phyloP scores from a whole-genome alignment of 23 tunicate genomes.

The Trididemnum miniatum region DNA sequence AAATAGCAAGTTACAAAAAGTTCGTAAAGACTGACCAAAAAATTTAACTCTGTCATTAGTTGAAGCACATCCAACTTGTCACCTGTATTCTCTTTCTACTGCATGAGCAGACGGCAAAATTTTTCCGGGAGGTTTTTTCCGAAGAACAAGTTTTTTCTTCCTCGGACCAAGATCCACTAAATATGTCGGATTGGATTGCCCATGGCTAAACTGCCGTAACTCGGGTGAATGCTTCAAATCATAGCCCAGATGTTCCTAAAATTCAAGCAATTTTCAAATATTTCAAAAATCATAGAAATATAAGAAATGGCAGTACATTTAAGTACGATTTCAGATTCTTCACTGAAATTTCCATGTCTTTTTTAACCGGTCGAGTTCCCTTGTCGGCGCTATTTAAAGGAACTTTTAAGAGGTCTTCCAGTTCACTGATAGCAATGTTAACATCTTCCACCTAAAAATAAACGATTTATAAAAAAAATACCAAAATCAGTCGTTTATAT shows the following conservation, averaged over 20 bases:
- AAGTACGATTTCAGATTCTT: conserved; percentile 50
- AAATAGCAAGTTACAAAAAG: too few relatives aligned
- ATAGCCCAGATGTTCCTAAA: conserved; percentile 39
- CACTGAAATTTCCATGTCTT: conserved; percentile 69
- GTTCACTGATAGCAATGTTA: conserved; percentile 61
- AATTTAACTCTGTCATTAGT: too few relatives aligned
- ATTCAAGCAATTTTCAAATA: too few relatives aligned
- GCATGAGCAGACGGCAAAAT: conserved; percentile 93
- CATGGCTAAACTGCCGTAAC: conserved; percentile 84
- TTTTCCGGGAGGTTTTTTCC: conserved; percentile 95
- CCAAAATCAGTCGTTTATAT: too few relatives aligned
- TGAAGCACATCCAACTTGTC: too few relatives aligned
- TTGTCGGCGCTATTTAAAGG: conserved; percentile 40
- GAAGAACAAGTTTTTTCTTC: conserved; percentile 56
- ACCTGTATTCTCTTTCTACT: conserved; percentile 92
- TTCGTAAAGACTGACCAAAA: too few relatives aligned
- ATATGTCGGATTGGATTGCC: conserved; percentile 99
- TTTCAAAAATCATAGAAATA: too few relatives aligned
- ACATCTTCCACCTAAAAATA: conserved; percentile 89
- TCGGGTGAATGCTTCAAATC: conserved; percentile 36
- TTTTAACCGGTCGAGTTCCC: conserved; percentile 71
- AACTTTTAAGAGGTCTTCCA: conserved; percentile 63
- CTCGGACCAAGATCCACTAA: conserved; percentile 76
- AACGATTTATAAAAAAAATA: too few relatives aligned
- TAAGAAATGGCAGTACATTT: conserved; percentile 14